Evolutionary conservation across 1,140 invertebrate species (phyloP).

Genomic region (Sinonovacula constricta): DNA sequence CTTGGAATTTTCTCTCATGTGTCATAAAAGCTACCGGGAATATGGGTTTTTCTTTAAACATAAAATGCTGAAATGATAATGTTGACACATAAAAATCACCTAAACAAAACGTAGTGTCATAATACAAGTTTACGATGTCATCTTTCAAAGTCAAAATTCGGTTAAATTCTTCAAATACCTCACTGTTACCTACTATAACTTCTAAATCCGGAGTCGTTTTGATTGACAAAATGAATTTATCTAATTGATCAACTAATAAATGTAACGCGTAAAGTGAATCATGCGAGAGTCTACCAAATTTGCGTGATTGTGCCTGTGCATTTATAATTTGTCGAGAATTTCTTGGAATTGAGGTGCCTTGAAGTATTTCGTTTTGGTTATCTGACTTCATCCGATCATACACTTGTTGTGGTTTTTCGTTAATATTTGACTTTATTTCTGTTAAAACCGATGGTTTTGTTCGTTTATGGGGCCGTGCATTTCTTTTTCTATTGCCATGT

Average conservation of each 20-base stretch:
- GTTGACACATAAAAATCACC: constrained; percentile 48
- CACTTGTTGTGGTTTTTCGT: constrained; percentile 16
- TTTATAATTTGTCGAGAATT: constrained; percentile 40
- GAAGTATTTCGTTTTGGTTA: background rate
- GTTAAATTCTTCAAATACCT: constrained; percentile 38
- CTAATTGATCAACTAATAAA: constrained; percentile 41
- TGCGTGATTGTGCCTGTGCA: background rate
- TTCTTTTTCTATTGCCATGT: constrained; percentile 25
- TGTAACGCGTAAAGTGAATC: constrained; percentile 42
- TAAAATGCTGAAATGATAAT: constrained; percentile 13
- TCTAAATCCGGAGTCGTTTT: constrained; percentile 39
- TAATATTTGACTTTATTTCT: constrained; percentile 1
- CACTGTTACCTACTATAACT: constrained; percentile 42
- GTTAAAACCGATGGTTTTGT: constrained; percentile 23
- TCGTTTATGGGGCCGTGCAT: constrained; percentile 4
- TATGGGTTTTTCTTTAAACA: constrained; percentile 46
- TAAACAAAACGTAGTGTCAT: constrained; percentile 49
- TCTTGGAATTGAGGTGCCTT: constrained; percentile 23
- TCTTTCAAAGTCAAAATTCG: constrained; percentile 36
- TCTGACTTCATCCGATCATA: constrained; percentile 9
- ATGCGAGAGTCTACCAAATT: constrained; percentile 14
- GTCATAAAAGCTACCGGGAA: constrained; percentile 32
- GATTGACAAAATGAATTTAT: constrained; percentile 28
- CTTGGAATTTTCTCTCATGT: constrained; percentile 37
- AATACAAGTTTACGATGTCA: constrained; percentile 19